These are phyloP conservation scores for Drosophila sturtevanti DNA, from an alignment of 1,140 invertebrate genomes.

Conservation along the genomic window DNA sequence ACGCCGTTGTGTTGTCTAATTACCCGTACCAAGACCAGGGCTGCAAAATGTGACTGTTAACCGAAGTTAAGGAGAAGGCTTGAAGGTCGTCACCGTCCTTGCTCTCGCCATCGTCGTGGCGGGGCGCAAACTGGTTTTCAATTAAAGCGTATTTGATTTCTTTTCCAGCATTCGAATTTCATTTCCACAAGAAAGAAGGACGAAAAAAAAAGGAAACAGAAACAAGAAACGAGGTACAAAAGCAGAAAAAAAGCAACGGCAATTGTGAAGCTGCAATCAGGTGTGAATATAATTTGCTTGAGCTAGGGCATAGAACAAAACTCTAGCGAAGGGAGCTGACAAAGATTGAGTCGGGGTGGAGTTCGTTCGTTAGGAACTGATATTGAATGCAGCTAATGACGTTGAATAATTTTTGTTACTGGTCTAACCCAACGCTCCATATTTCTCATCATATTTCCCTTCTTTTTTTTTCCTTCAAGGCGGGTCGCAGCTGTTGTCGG, in stretches of 20 bases:
- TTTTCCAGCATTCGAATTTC: slow-evolving; percentile 15
- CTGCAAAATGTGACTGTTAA: background rate
- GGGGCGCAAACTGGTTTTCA: slow-evolving; percentile 68
- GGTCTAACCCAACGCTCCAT: slow-evolving; percentile 6
- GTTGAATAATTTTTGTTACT: slow-evolving; percentile 52
- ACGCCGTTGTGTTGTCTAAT: slow-evolving; percentile 48
- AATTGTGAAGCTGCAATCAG: slow-evolving; percentile 63
- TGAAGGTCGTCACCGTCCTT: slow-evolving; percentile 17
- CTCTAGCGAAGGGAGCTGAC: background rate
- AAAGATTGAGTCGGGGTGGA: background rate
- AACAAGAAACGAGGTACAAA: slow-evolving; percentile 19
- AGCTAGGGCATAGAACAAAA: background rate
- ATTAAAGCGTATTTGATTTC: slow-evolving; percentile 66
- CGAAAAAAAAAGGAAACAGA: slow-evolving; percentile 7
- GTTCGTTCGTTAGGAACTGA: slow-evolving; percentile 20
- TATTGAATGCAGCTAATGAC: slow-evolving; percentile 74
- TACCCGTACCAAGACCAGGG: slow-evolving; percentile 38
- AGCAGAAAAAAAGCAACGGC: slow-evolving; percentile 6
- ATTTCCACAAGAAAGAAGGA: slow-evolving; percentile 11
- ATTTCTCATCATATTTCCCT: slow-evolving; percentile 13
- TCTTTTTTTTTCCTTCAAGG: background rate
- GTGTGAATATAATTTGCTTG: slow-evolving; percentile 58
- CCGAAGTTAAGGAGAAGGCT: slow-evolving; percentile 17
- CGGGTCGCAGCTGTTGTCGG: slow-evolving; percentile 17
- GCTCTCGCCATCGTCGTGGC: background rate